Conservation (phyloP, 2,113 vertebrate genomes). For the Pachycephala philippinensis region DNA sequence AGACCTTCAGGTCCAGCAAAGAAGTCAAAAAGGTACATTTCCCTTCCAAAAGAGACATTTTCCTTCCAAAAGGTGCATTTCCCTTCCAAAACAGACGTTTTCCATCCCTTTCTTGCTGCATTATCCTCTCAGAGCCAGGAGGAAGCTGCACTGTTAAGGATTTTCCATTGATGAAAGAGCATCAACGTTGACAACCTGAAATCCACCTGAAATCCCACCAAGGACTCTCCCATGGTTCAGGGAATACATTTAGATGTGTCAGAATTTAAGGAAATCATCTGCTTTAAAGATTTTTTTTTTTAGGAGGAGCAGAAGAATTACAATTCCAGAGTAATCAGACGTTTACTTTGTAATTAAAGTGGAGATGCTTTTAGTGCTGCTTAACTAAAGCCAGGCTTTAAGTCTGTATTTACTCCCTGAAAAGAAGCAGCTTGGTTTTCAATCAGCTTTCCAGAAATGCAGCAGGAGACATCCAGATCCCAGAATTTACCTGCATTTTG, state of each 20-base stretch:
- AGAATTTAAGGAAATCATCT: background rate
- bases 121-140: background rate
- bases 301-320: background rate
- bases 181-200: background rate
- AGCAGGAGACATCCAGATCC: background rate
- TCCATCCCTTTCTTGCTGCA: background rate
- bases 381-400: background rate
- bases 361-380: background rate
- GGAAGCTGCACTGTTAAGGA: background rate
- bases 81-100: background rate
- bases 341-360: background rate
- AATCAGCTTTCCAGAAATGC: background rate
- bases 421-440: background rate
- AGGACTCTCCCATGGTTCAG: background rate
- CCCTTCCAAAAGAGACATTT: background rate
- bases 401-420: background rate
- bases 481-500: background rate
- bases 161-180: background rate
- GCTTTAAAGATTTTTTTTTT: background rate
- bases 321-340: background rate
- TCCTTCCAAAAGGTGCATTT: background rate
- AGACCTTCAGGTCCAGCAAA: slow-evolving; percentile 93
- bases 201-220: background rate
- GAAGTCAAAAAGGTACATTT: slow-evolving; percentile 86
- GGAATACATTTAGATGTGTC: background rate